phyloP scores from a whole-genome alignment of 2,113 vertebrate species.

The Muntiacus reevesi region DNA sequence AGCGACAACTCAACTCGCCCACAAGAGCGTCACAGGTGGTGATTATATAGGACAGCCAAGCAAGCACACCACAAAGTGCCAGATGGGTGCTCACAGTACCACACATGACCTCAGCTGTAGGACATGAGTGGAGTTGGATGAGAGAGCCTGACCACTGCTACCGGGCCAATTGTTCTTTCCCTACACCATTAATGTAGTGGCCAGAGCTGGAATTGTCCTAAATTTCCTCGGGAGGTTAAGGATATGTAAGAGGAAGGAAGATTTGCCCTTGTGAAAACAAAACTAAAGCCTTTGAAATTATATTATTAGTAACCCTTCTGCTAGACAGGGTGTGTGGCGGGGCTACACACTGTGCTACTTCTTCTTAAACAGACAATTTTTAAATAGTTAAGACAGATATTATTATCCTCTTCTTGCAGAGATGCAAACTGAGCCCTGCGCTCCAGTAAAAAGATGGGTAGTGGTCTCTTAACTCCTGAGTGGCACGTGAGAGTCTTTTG shows the following conservation, averaged over 20 bases:
- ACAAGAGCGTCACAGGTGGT: neutral
- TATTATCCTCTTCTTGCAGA: neutral
- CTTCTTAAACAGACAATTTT: neutral
- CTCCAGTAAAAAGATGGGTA: neutral
- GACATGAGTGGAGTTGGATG: neutral
- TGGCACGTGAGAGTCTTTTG: neutral
- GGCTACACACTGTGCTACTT: neutral
- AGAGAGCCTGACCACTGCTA: neutral
- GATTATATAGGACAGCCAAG: neutral
- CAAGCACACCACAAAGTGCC: neutral
- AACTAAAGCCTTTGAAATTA: neutral
- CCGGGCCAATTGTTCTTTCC: neutral
- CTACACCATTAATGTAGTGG: neutral
- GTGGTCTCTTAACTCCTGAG: neutral
- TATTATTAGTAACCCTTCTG: neutral
- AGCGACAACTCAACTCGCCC: neutral
- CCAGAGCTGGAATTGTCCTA: neutral
- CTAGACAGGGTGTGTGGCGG: neutral
- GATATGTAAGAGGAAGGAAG: neutral
- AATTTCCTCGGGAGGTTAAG: neutral
- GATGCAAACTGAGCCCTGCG: neutral
- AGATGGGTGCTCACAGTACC: fast-evolving
- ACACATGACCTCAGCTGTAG: neutral
- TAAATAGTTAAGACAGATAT: neutral
- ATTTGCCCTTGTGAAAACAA: neutral